Percentiles rank a stretch among this genome's conserved stretches.
phyloP scores from a whole-genome alignment of 2,113 vertebrate species.

The Gavialis gangeticus region DNA sequence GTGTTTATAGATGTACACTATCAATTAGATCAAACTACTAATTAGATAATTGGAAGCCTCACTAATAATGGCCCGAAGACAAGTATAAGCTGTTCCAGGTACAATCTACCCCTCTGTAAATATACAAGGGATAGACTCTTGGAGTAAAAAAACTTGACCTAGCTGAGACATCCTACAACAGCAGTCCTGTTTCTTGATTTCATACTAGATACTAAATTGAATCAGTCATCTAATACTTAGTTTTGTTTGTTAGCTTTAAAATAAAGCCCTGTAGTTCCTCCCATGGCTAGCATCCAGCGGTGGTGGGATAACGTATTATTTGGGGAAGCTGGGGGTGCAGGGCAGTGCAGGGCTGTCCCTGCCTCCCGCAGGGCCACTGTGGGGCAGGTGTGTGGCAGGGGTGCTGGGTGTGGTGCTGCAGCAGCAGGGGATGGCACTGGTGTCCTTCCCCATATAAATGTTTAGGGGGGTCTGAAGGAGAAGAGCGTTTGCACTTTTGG shows the following conservation, averaged over 20 bases:
- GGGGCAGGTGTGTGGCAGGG: no score
- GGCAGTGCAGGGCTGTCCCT: no score
- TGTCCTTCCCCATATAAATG: not conserved
- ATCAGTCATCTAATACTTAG: accelerated
- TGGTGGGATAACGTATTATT: no score
- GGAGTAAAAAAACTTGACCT: accelerated
- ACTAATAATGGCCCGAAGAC: not conserved
- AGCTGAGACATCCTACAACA: accelerated
- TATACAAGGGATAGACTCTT: accelerated
- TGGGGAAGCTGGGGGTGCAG: no score
- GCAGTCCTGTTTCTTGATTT: not conserved
- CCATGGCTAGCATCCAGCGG: not conserved
- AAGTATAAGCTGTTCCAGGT: not conserved
- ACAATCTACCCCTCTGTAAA: not conserved
- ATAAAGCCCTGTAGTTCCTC: not conserved
- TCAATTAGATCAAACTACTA: not conserved
- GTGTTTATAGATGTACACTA: no score
- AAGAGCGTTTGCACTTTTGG: not conserved
- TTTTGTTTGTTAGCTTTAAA: accelerated
- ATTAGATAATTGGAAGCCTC: accelerated
- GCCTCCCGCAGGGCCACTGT: no score
- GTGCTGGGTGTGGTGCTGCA: no score
- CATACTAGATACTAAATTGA: accelerated
- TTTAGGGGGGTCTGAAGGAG: no score
- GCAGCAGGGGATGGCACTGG: no score